A percentile compares a stretch with the other conserved stretches of the same genome.
Evolutionary conservation across 2,113 vertebrate genomes (phyloP).

Genomic region (Pterophyllum scalare): DNA sequence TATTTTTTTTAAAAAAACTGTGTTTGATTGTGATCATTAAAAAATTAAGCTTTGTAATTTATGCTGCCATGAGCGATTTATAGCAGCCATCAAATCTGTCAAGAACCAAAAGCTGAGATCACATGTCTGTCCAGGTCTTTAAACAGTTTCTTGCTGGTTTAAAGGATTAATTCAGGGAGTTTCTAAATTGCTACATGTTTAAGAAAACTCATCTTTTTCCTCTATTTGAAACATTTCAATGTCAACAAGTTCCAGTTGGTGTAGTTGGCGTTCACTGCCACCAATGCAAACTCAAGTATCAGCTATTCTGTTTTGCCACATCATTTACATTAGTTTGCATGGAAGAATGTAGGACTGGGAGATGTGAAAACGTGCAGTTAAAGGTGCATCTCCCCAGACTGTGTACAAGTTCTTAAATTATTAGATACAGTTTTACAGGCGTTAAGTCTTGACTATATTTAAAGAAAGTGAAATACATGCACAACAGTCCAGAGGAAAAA

Average conservation of each 20-base stretch:
- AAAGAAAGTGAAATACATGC: conserved; percentile 9
- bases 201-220: neutral
- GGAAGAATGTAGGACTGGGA: conserved; percentile 14
- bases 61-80: neutral
- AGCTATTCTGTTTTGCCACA: conserved; percentile 34
- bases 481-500: neutral
- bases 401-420: neutral
- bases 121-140: neutral
- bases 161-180: neutral
- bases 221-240: conserved; percentile 6
- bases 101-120: neutral
- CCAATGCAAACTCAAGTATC: conserved; percentile 54
- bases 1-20: neutral
- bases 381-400: neutral
- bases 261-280: conserved; percentile 52
- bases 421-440: neutral
- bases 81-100: neutral
- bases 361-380: conserved; percentile 21
- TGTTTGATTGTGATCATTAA: neutral
- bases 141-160: neutral
- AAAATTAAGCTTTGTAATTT: neutral
- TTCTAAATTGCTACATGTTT: neutral
- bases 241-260: neutral
- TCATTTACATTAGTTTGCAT: conserved; percentile 54
- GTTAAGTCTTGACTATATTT: neutral